These are phyloP conservation scores for Ornithoptera priamus DNA, from an alignment of 2,888 invertebrate genomes.

Conservation along the genomic window DNA sequence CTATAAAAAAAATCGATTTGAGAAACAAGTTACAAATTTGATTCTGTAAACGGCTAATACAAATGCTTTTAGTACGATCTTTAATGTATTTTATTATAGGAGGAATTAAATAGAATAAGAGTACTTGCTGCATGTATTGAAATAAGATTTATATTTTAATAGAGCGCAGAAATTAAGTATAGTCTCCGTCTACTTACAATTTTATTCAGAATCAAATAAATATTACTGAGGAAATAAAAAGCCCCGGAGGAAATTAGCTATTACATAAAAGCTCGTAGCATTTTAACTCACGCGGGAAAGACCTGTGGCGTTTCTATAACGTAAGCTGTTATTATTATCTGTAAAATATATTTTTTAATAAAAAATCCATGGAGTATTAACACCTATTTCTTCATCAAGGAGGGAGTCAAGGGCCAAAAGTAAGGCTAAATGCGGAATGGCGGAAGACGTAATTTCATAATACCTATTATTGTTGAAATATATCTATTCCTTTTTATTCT, in stretches of 20 bases:
- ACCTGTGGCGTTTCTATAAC: conserved; percentile 15
- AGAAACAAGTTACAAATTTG: too few relatives aligned
- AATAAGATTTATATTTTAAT: conserved; percentile 16
- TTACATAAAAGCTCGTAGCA: conserved; percentile 67
- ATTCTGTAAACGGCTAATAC: too few relatives aligned
- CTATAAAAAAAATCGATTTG: too few relatives aligned
- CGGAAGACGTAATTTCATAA: too few relatives aligned
- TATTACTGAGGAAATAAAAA: conserved; percentile 58
- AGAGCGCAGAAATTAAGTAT: conserved; percentile 19
- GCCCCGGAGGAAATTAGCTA: conserved; percentile 67
- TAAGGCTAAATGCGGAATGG: too few relatives aligned
- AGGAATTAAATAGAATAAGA: background rate
- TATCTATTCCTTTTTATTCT: too few relatives aligned
- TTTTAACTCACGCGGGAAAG: conserved; percentile 54
- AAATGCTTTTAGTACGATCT: too few relatives aligned
- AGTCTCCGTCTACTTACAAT: conserved; percentile 26
- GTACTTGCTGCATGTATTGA: background rate
- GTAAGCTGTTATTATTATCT: background rate
- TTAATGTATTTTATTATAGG: too few relatives aligned
- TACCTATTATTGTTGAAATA: too few relatives aligned
- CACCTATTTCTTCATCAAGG: too few relatives aligned
- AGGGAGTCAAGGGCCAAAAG: too few relatives aligned
- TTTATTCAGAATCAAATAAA: conserved; percentile 35
- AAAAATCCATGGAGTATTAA: background rate
- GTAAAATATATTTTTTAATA: background rate